Conservation (phyloP, 2,797 vertebrate species). For the Strix occidentalis region DNA sequence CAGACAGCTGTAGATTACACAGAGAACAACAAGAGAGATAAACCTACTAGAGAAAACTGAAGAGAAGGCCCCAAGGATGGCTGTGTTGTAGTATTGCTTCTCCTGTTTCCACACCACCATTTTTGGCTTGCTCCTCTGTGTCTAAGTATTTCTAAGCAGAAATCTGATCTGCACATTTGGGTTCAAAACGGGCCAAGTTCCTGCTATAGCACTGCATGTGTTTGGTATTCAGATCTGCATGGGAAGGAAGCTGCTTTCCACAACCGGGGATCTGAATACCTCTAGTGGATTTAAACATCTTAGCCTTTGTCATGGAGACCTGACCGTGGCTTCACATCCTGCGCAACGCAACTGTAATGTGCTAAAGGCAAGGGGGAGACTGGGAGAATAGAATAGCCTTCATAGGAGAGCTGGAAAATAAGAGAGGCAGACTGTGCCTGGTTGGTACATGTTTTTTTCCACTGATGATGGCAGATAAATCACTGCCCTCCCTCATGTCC, state of each 20-base stretch:
- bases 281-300: neutral
- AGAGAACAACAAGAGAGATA: neutral
- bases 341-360: neutral
- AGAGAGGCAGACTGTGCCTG: neutral
- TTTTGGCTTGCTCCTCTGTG: neutral
- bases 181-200: slow-evolving; percentile 5
- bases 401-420: neutral
- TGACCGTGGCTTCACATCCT: neutral
- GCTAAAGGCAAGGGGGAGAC: neutral
- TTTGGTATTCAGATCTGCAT: neutral
- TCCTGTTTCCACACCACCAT: neutral
- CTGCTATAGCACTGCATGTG: neutral
- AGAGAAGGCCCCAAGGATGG: neutral
- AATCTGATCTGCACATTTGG: slow-evolving; percentile 17
- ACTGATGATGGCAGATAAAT: slow-evolving; percentile 21
- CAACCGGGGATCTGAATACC: neutral
- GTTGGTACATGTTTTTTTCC: neutral
- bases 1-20: slow-evolving; percentile 24
- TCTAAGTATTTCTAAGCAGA: slow-evolving; percentile 3
- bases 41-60: neutral
- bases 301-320: neutral
- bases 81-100: neutral
- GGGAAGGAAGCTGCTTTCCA: slow-evolving; percentile 21
- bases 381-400: neutral
- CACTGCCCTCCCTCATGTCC: neutral